phyloP scores from a whole-genome alignment of 2,113 vertebrate species.

The Lophius piscatorius region DNA sequence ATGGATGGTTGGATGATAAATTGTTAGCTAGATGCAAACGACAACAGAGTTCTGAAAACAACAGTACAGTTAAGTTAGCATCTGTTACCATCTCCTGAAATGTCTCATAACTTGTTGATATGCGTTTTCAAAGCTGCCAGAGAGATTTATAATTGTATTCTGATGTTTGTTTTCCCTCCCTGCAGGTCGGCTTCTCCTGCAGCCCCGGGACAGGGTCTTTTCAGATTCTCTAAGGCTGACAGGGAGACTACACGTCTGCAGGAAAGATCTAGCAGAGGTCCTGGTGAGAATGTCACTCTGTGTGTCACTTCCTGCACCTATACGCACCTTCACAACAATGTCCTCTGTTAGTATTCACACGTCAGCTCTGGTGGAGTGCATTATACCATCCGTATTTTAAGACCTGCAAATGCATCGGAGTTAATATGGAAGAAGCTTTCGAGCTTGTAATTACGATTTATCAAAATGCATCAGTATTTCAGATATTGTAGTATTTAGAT shows the following conservation, averaged over 20 bases:
- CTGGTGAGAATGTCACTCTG: slow-evolving; percentile 81
- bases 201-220: slow-evolving; percentile 87
- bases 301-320: background rate
- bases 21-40: too few species aligned
- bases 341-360: background rate
- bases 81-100: too few species aligned
- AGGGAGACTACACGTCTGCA: slow-evolving; percentile 88
- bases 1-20: too few species aligned
- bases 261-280: slow-evolving; percentile 87
- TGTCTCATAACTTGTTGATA: too few species aligned
- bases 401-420: background rate
- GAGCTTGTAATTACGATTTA: background rate
- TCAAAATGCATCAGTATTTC: background rate
- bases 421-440: background rate
- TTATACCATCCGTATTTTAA: background rate
- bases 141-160: slow-evolving; percentile 49
- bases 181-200: slow-evolving; percentile 89
- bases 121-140: too few species aligned
- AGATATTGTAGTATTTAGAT: background rate
- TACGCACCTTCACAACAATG: background rate
- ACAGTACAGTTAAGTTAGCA: too few species aligned
- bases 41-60: too few species aligned
- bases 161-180: slow-evolving; percentile 40
- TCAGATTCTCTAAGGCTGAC: slow-evolving; percentile 84
- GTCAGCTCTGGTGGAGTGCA: background rate